A percentile compares a stretch with the other conserved stretches of the same genome.
These are phyloP conservation scores for Pseudomyrmex dendroicus DNA, from an alignment of 1,140 invertebrate species.

Conservation along the genomic window DNA sequence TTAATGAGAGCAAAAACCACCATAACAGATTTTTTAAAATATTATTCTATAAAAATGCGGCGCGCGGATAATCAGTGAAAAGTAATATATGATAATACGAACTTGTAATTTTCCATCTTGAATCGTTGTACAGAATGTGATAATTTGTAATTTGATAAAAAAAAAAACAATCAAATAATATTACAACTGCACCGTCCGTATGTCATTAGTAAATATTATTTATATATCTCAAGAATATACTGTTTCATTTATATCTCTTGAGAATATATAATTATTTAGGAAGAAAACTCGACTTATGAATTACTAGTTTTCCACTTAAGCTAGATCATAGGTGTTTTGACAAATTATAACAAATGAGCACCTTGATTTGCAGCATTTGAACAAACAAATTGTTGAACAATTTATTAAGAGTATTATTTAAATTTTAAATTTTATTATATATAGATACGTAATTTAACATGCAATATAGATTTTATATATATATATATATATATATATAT, in stretches of 20 bases:
- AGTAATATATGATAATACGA: slow-evolving; percentile 19
- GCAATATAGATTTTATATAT: neutral
- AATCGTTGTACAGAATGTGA: slow-evolving; percentile 41
- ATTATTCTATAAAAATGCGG: slow-evolving; percentile 46
- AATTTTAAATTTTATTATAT: slow-evolving; percentile 15
- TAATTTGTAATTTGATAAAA: slow-evolving; percentile 31
- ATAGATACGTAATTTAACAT: slow-evolving; percentile 5
- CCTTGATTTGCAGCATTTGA: neutral
- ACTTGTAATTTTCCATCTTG: slow-evolving; percentile 65
- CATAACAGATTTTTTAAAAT: slow-evolving; percentile 38
- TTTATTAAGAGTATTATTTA: slow-evolving; percentile 27
- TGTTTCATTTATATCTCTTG: too few species aligned
- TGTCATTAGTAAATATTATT: slow-evolving; percentile 39
- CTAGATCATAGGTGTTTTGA: too few species aligned
- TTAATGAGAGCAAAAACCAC: slow-evolving; percentile 15
- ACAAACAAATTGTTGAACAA: slow-evolving; percentile 12
- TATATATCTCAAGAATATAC: neutral
- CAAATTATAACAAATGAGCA: neutral
- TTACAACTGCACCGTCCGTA: slow-evolving; percentile 56
- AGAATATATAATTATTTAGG: too few species aligned
- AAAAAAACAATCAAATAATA: slow-evolving; percentile 34
- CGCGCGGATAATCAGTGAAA: slow-evolving; percentile 50
- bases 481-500: neutral
- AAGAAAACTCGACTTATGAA: too few species aligned
- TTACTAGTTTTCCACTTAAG: too few species aligned